Evolutionary conservation across 2,797 vertebrate genomes (phyloP).

Genomic region (Lutra lutra): DNA sequence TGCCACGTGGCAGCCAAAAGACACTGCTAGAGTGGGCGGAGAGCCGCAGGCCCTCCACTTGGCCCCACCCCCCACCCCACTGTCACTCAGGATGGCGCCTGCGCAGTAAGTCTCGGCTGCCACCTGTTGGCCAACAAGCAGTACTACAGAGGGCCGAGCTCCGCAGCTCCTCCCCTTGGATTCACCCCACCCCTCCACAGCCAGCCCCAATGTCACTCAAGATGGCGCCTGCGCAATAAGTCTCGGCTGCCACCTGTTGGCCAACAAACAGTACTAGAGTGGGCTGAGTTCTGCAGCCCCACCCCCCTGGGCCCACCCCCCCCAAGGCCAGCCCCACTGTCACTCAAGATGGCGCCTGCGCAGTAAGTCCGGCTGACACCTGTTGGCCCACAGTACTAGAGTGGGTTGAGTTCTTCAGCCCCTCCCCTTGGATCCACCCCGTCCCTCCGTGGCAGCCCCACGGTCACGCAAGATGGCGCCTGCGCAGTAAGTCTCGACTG

Average conservation of each 20-base stretch:
- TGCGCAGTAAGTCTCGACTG: not conserved
- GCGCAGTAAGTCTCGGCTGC: not conserved
- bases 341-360: not conserved
- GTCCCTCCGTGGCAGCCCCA: too few species aligned
- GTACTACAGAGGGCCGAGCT: not conserved
- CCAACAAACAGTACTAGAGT: not conserved
- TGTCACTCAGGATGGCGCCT: not conserved
- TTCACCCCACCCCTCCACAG: not conserved
- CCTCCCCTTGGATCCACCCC: not conserved
- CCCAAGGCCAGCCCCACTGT: not conserved
- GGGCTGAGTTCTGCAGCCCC: too few species aligned
- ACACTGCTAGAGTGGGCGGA: not conserved
- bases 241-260: too few species aligned
- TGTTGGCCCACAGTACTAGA: not conserved
- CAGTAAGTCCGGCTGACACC: too few species aligned
- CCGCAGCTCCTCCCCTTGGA: not conserved
- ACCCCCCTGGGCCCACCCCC: not conserved
- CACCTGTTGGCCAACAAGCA: not conserved
- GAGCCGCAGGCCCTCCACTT: not conserved
- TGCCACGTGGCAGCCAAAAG: too few species aligned
- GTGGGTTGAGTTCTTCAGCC: fast-evolving
- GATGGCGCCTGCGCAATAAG: not conserved
- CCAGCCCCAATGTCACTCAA: not conserved
- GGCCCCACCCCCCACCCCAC: not conserved
- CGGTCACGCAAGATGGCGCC: not conserved